phyloP scores from a whole-genome alignment of 2,113 vertebrate genomes.

The Psettodes erumei region DNA sequence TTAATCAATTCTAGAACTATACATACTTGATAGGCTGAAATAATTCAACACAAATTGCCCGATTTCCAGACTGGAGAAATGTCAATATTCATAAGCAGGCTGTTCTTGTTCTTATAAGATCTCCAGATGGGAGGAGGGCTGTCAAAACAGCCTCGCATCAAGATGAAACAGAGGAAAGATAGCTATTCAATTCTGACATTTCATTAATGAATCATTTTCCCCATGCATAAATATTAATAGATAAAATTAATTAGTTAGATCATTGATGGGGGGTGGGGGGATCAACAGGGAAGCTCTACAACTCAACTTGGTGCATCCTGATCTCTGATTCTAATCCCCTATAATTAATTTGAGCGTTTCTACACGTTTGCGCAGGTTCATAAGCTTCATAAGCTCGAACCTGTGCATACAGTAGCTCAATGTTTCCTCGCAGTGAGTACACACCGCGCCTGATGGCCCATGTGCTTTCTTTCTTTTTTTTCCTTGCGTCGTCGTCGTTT shows the following conservation, averaged over 20 bases:
- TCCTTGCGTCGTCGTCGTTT: conserved; percentile 4
- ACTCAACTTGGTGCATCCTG: conserved; percentile 62
- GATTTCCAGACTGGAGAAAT: conserved; percentile 70
- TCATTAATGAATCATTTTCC: conserved; percentile 83
- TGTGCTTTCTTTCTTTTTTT: not conserved
- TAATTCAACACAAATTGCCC: conserved; percentile 70
- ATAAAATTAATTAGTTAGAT: conserved; percentile 84
- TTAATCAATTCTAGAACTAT: conserved; percentile 62
- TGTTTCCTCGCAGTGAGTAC: not conserved
- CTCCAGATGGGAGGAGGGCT: conserved; percentile 75
- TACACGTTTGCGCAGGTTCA: conserved; percentile 52
- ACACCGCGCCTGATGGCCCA: no score
- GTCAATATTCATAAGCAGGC: conserved; percentile 79
- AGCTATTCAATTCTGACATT: conserved; percentile 80
- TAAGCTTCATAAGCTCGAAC: conserved; percentile 44
- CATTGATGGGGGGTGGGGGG: conserved; percentile 80
- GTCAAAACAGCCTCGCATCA: conserved; percentile 80
- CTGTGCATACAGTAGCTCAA: conserved; percentile 41
- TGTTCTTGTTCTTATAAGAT: conserved; percentile 75
- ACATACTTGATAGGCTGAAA: conserved; percentile 69
- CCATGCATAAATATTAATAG: conserved; percentile 83
- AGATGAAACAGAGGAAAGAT: conserved; percentile 77
- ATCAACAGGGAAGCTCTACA: conserved; percentile 76
- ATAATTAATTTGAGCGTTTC: conserved; percentile 72
- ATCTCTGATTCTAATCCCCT: conserved; percentile 59